Evolutionary conservation across 2,888 invertebrate species (phyloP).

Genomic region (Pseudoips prasinana): DNA sequence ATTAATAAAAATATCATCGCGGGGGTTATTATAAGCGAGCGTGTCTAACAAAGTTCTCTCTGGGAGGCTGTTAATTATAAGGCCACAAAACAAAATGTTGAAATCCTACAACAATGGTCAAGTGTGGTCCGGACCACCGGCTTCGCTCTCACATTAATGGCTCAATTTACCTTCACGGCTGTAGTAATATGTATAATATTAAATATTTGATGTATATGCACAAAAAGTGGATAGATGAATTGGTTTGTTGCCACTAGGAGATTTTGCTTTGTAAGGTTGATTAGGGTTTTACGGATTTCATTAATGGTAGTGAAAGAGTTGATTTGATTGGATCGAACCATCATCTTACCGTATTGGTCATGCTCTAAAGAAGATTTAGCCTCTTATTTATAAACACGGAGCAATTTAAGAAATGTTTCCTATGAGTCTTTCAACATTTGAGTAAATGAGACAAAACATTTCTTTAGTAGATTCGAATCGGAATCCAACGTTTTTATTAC

Average conservation of each 20-base stretch:
- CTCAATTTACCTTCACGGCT: constrained; percentile 51
- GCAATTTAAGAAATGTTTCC: no score
- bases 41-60: constrained; percentile 79
- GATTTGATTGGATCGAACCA: no score
- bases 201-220: constrained; percentile 42
- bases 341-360: no score
- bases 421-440: no score
- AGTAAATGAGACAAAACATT: no score
- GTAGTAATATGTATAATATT: constrained; percentile 46
- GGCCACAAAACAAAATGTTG: constrained; percentile 74
- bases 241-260: constrained; percentile 21
- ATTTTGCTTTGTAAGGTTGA: constrained; percentile 16
- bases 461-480: no score
- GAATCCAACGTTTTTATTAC: no score
- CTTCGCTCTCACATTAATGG: constrained; percentile 42
- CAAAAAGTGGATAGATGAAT: constrained; percentile 27
- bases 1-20: constrained; percentile 82
- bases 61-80: constrained; percentile 80
- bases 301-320: no score
- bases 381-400: no score
- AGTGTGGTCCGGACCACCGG: constrained; percentile 74
- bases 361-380: no score
- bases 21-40: constrained; percentile 77
- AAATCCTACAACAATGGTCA: constrained; percentile 67
- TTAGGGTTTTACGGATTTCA: no score